Evolutionary conservation across 2,797 vertebrate species (phyloP).

Genomic region (Danio choprae): DNA sequence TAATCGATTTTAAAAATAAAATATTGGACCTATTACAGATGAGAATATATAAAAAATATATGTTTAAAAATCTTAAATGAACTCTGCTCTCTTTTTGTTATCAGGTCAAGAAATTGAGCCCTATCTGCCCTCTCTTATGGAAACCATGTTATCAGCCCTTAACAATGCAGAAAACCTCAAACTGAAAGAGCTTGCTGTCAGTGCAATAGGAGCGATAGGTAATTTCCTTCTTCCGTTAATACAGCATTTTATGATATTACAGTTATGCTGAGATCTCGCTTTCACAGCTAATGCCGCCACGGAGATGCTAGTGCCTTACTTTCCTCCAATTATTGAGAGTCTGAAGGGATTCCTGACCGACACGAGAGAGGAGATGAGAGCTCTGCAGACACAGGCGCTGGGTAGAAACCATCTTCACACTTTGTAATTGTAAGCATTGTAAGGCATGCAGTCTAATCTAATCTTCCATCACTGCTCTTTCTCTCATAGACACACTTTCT

Average conservation of each 20-base stretch:
- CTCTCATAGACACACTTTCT: constrained; percentile 82
- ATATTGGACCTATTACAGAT: too few relatives aligned
- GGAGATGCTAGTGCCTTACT: constrained; percentile 85
- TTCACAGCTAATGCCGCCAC: constrained; percentile 86
- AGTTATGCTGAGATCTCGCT: neutral
- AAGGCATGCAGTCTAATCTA: neutral
- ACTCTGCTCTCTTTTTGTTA: neutral
- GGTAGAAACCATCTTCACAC: constrained; percentile 72
- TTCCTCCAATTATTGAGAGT: constrained; percentile 83
- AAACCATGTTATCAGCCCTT: constrained; percentile 85
- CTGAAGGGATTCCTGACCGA: constrained; percentile 84
- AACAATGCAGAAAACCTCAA: constrained; percentile 76
- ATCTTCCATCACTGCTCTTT: neutral
- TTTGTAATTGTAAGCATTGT: neutral
- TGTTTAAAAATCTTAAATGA: neutral
- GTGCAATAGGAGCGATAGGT: constrained; percentile 90
- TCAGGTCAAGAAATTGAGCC: constrained; percentile 85
- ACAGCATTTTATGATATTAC: neutral
- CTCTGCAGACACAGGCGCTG: constrained; percentile 87
- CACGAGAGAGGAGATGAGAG: constrained; percentile 82
- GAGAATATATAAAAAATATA: neutral
- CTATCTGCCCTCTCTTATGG: constrained; percentile 88
- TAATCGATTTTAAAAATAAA: neutral
- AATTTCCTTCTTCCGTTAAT: constrained; percentile 21
- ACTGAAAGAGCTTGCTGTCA: constrained; percentile 87